These are phyloP conservation scores for Caprella mutica DNA, from an alignment of 2,888 invertebrate species.

Conservation along the genomic window DNA sequence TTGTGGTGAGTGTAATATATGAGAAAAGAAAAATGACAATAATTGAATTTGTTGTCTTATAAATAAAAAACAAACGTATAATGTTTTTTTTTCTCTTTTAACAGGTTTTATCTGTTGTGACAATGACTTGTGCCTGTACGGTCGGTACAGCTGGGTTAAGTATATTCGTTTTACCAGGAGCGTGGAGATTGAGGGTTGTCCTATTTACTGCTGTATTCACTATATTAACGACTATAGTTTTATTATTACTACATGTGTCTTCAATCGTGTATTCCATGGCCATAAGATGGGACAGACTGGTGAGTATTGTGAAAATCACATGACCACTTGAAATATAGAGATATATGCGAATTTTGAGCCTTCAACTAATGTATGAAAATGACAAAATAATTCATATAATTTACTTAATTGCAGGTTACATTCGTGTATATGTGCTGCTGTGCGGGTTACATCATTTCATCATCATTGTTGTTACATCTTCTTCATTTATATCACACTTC, in stretches of 20 bases:
- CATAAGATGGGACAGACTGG: conserved; percentile 33
- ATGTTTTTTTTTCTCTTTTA: too few species aligned
- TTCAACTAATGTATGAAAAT: too few species aligned
- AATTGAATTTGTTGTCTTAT: too few species aligned
- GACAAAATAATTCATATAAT: not conserved
- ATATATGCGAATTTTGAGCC: too few species aligned
- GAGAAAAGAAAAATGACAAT: too few species aligned
- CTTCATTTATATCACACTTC: conserved; percentile 33
- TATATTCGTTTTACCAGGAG: conserved; percentile 32
- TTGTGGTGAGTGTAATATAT: conserved; percentile 22
- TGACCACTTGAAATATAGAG: too few species aligned
- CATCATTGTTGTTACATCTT: conserved; percentile 30
- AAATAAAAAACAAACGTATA: too few species aligned
- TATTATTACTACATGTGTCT: conserved; percentile 30
- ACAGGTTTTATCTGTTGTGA: conserved; percentile 31
- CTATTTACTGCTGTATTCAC: conserved; percentile 33
- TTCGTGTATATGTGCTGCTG: conserved; percentile 31
- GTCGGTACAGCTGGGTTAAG: conserved; percentile 33
- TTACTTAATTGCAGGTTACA: conserved; percentile 17
- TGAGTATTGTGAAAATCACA: too few species aligned
- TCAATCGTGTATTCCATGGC: conserved; percentile 34
- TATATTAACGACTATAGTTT: conserved; percentile 34
- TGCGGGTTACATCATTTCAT: conserved; percentile 29
- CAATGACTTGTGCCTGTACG: conserved; percentile 34
- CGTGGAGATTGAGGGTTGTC: conserved; percentile 28